Evolutionary conservation across 2,888 invertebrate species (phyloP), one percentile per base, ranked within the genome.

Genomic region (Drosophila nigricruria): DNA sequence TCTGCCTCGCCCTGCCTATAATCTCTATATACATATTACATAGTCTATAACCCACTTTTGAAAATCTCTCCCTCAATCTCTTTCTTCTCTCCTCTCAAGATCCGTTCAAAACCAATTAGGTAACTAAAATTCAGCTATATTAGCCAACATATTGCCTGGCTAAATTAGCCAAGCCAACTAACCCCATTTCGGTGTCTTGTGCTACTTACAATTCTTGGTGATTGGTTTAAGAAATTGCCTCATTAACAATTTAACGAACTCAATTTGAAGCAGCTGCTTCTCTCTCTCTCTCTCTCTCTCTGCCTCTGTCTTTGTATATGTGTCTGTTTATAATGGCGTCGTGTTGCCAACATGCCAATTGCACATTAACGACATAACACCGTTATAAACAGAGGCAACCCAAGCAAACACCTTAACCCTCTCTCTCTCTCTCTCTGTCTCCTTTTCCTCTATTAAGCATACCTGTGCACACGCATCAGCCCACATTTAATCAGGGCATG

Each of bases 301-400:
- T 5, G 20, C 1, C 32, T 30, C 47, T 47, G 16, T 47, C 27
- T 30, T 16, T 30, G 10, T n/a, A 8, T 30, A 49, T 60, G 25
- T 67, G 50, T 47, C 59, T 66, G 70, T 53, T 53, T 70, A 63
- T 53, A 67, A 67, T 65, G 50, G 77, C 50, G 27, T 65, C 65
- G 63, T 83, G 80, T 71, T 81, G 84, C 87, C 85, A 90, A 91
- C 91, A 91, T 91, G 91, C 91, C 91, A 91, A 91, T 91, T 90
- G 89, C 89, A 89, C 91, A 91, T 91, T 91, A 91, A 90, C 91
- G 81, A 82, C 81, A 81, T 83, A 85, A 82, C 87, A 87, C 89
- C 82, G 82, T 88, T 88, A 89, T 89, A 89, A 88, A 79, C 82
- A 70, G 73, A 70, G 71, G 50, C 61, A 63, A 36, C 45, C 53